phyloP scores from a whole-genome alignment of 2,888 invertebrate genomes.

The Panopea generosa region DNA sequence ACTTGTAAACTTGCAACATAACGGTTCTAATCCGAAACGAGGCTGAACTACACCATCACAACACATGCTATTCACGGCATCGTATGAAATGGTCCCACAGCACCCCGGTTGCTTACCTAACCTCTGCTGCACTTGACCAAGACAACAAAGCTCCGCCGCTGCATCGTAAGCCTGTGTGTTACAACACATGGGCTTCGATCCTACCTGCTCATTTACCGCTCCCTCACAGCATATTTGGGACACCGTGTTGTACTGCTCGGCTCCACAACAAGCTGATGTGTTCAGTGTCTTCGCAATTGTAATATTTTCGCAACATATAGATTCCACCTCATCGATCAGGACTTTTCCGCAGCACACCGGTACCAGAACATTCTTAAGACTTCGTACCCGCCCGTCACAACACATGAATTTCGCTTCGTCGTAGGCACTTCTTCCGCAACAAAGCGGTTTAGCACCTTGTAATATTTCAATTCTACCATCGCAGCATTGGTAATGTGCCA shows the following conservation, averaged over 20 bases:
- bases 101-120: conserved; percentile 42
- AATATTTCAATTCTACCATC: conserved; percentile 40
- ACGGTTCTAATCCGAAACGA: conserved; percentile 39
- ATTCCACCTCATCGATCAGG: conserved; percentile 40
- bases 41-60: conserved; percentile 43
- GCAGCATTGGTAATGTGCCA: conserved; percentile 47
- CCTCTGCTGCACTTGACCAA: conserved; percentile 41
- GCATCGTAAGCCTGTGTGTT: conserved; percentile 41
- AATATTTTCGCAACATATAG: conserved; percentile 44
- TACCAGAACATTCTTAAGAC: conserved; percentile 31
- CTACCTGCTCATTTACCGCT: conserved; percentile 29
- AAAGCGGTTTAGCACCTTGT: conserved; percentile 38
- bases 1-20: conserved; percentile 46
- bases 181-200: conserved; percentile 49
- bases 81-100: conserved; percentile 41
- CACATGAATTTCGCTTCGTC: conserved; percentile 47
- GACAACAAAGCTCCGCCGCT: conserved; percentile 47
- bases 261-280: conserved; percentile 46
- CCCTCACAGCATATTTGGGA: conserved; percentile 46
- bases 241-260: conserved; percentile 38
- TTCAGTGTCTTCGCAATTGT: conserved; percentile 32
- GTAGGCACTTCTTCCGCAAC: conserved; percentile 46
- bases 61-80: conserved; percentile 41
- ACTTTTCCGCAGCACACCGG: conserved; percentile 46
- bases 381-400: conserved; percentile 37